These are phyloP conservation scores for Drosophila borealis DNA, from an alignment of 2,888 invertebrate species.

Conservation along the genomic window DNA sequence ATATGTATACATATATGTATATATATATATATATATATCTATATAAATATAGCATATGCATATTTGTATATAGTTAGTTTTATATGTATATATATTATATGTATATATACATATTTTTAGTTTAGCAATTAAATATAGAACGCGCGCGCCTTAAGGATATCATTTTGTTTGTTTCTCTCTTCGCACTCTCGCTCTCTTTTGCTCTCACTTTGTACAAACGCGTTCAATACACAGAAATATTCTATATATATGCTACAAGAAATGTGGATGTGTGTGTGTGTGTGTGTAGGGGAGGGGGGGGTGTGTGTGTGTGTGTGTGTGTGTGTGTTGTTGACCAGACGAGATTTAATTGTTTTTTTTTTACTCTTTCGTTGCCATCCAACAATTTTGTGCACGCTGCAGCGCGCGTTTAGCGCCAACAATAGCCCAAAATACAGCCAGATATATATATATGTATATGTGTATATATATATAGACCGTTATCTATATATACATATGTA, in stretches of 20 bases:
- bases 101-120: conserved; percentile 3
- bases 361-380: conserved; percentile 26
- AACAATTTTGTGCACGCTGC: conserved; percentile 25
- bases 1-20: too few relatives aligned
- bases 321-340: conserved; percentile 24
- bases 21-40: neutral
- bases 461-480: neutral
- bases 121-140: conserved; percentile 34
- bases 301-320: neutral
- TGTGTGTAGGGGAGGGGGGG: neutral
- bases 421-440: conserved; percentile 24
- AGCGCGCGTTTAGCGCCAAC: conserved; percentile 26
- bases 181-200: neutral
- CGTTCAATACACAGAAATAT: conserved; percentile 25
- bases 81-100: conserved; percentile 4
- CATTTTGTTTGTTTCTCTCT: neutral
- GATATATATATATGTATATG: neutral
- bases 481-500: conserved; percentile 2
- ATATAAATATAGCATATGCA: neutral
- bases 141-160: conserved; percentile 41
- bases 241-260: conserved; percentile 31
- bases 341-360: neutral
- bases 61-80: neutral
- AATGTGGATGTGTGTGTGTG: conserved; percentile 1
- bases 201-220: conserved; percentile 49